Percentiles rank a stretch among this genome's conserved stretches.
These are phyloP conservation scores for Timema podura DNA, from an alignment of 2,888 invertebrate species.

Conservation along the genomic window DNA sequence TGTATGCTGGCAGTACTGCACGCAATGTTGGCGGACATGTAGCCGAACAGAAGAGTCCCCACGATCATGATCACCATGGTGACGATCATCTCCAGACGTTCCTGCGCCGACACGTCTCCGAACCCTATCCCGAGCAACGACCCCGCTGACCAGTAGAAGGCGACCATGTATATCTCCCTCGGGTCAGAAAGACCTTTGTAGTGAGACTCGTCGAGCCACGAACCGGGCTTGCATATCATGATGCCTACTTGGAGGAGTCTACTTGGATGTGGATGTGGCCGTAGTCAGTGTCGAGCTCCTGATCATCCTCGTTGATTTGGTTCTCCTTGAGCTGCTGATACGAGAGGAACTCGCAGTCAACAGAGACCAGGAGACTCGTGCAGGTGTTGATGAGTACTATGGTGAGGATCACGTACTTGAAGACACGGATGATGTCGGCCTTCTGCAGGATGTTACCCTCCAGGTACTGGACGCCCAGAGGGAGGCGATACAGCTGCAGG, in stretches of 20 bases:
- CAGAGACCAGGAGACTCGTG: background rate
- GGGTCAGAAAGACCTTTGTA: constrained; percentile 34
- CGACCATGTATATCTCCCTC: constrained; percentile 46
- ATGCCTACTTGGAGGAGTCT: no score
- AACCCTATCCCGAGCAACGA: constrained; percentile 45
- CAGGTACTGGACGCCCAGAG: constrained; percentile 17
- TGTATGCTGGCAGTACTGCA: constrained; percentile 51
- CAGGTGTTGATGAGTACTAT: constrained; percentile 43
- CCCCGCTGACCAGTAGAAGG: constrained; percentile 50
- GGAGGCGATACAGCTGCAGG: constrained; percentile 32
- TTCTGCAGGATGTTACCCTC: constrained; percentile 35
- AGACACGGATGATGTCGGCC: constrained; percentile 52
- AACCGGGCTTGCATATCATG: no score
- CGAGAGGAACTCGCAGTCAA: background rate
- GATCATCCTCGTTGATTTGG: no score
- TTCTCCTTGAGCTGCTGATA: no score
- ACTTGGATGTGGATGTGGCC: no score
- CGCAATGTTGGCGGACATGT: constrained; percentile 50
- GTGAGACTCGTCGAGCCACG: background rate
- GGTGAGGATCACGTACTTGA: constrained; percentile 49
- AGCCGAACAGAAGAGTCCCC: constrained; percentile 51
- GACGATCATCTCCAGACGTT: constrained; percentile 46
- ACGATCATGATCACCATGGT: constrained; percentile 48
- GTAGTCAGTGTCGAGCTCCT: no score
- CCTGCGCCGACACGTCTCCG: constrained; percentile 50